Percentiles rank a stretch among this genome's conserved stretches.
phyloP scores from a whole-genome alignment of 1,140 invertebrate genomes.

The Drosophila melanica region DNA sequence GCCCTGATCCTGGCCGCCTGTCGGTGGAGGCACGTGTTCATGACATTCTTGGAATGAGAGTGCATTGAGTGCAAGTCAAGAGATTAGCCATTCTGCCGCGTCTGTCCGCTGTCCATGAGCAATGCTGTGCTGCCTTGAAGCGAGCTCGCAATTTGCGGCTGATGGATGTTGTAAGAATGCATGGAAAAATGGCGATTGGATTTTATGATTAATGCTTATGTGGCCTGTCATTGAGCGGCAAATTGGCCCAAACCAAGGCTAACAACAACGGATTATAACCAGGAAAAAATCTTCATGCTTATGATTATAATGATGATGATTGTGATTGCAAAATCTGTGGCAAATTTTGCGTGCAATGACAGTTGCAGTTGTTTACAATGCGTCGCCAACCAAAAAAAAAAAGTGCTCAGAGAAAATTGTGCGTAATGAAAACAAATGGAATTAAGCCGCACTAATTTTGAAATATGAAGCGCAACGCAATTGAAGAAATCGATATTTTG shows the following conservation, averaged over 20 bases:
- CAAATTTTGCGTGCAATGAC: slow-evolving; percentile 40
- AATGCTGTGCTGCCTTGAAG: slow-evolving; percentile 15
- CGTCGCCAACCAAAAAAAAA: slow-evolving; percentile 9
- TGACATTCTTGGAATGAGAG: slow-evolving; percentile 49
- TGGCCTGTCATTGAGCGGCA: slow-evolving; percentile 61
- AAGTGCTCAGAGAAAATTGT: slow-evolving; percentile 27
- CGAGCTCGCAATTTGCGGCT: slow-evolving; percentile 16
- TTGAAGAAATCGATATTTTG: slow-evolving; percentile 32
- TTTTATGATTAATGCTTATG: slow-evolving; percentile 67
- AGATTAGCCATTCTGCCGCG: slow-evolving; percentile 25
- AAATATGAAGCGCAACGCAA: slow-evolving; percentile 10
- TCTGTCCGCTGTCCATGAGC: slow-evolving; percentile 6
- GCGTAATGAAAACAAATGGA: slow-evolving; percentile 45
- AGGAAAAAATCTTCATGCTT: slow-evolving; percentile 57
- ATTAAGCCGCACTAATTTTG: slow-evolving; percentile 5
- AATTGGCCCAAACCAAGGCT: slow-evolving; percentile 65
- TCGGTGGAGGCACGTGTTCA: slow-evolving; percentile 61
- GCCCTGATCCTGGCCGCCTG: slow-evolving; percentile 56
- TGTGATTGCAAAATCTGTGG: slow-evolving; percentile 14
- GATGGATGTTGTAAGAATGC: slow-evolving; percentile 66
- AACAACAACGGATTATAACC: slow-evolving; percentile 55
- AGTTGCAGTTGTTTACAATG: slow-evolving; percentile 30
- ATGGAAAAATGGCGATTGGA: slow-evolving; percentile 77
- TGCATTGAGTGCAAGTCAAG: slow-evolving; percentile 35
- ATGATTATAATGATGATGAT: slow-evolving; percentile 13